phyloP scores from a whole-genome alignment of 2,888 invertebrate genomes.

The Tryphoninae sp. region DNA sequence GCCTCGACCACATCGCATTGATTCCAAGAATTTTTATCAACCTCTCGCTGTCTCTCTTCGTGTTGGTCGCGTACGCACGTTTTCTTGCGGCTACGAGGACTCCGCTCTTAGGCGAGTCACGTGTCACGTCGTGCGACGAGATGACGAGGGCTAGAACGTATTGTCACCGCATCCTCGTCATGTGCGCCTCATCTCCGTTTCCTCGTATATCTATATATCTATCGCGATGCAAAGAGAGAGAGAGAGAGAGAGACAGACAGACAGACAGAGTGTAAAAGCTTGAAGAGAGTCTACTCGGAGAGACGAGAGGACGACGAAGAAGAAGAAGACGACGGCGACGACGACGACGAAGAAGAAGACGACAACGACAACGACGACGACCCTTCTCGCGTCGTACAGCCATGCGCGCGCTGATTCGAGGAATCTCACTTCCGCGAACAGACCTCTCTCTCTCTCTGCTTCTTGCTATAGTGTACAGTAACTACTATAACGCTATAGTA shows the following conservation, averaged over 20 bases:
- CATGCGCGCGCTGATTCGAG: slow-evolving; percentile 65
- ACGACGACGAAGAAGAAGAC: background rate
- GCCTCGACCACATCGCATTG: background rate
- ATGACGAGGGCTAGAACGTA: slow-evolving; percentile 39
- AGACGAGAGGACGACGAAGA: slow-evolving; percentile 39
- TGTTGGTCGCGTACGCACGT: slow-evolving; percentile 31
- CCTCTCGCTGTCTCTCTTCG: background rate
- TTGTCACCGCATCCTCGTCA: slow-evolving; percentile 45
- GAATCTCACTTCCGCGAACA: slow-evolving; percentile 73
- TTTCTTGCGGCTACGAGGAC: slow-evolving; percentile 29
- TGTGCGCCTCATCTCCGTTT: slow-evolving; percentile 14
- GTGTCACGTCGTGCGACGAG: slow-evolving; percentile 7
- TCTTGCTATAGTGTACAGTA: slow-evolving; percentile 43
- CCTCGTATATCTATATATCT: slow-evolving; percentile 6
- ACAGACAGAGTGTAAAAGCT: slow-evolving; percentile 14
- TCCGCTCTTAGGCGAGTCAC: background rate
- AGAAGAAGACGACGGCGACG: slow-evolving; percentile 15
- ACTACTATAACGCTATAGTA: slow-evolving; percentile 45
- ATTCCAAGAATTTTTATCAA: no score
- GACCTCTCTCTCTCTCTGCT: slow-evolving; percentile 59
- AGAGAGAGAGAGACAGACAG: background rate
- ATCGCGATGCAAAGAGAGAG: background rate
- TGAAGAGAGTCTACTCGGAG: slow-evolving; percentile 28
- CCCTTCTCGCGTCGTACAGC: slow-evolving; percentile 54
- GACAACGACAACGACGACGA: slow-evolving; percentile 42